phyloP scores from a whole-genome alignment of 2,113 vertebrate genomes.

The Cyprinodon tularosa region DNA sequence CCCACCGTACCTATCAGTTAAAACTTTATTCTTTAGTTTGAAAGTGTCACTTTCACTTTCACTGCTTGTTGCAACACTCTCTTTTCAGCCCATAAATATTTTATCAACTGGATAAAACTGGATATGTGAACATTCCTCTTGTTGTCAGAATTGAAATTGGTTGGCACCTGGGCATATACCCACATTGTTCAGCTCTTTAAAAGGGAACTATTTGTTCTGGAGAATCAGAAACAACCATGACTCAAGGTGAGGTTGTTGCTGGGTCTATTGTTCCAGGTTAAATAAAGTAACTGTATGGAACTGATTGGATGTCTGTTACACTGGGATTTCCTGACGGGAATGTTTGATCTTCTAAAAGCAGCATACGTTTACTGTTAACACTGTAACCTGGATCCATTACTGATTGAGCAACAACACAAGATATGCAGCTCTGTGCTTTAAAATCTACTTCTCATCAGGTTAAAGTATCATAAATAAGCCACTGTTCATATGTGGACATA shows the following conservation, averaged over 20 bases:
- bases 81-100: too few relatives aligned
- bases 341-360: neutral
- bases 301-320: constrained; percentile 3
- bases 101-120: neutral
- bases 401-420: constrained; percentile 14
- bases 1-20: too few relatives aligned
- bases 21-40: too few relatives aligned
- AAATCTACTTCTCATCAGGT: neutral
- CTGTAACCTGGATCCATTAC: neutral
- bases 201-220: neutral
- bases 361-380: neutral
- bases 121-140: neutral
- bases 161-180: neutral
- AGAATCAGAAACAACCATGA: neutral
- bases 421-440: neutral
- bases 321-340: constrained; percentile 15
- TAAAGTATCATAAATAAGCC: too few relatives aligned
- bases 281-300: neutral
- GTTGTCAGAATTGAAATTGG: too few relatives aligned
- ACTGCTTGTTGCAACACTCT: too few relatives aligned
- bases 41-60: too few relatives aligned
- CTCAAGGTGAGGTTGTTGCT: neutral
- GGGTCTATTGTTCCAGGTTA: neutral
- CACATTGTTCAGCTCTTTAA: neutral
- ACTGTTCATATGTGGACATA: too few relatives aligned